Conservation (phyloP, 2,113 vertebrate species). For the Platichthys stellatus region DNA sequence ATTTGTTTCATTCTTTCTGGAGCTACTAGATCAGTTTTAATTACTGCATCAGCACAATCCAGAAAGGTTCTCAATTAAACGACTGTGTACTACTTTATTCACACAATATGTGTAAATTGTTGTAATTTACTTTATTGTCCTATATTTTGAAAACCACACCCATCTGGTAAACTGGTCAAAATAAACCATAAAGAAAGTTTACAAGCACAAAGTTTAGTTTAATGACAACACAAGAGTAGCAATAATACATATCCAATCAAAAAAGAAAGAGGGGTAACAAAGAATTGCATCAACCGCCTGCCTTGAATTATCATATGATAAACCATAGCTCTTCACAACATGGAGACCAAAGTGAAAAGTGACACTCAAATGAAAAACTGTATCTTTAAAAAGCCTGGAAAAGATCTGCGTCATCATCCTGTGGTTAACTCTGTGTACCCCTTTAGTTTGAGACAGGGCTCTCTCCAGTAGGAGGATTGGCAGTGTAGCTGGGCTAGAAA, state of each 20-base stretch:
- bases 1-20: slow-evolving; percentile 27
- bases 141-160: slow-evolving; percentile 3
- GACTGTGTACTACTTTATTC: slow-evolving; percentile 10
- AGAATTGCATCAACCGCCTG: slow-evolving; percentile 23
- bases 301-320: slow-evolving; percentile 47
- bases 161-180: slow-evolving; percentile 19
- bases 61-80: slow-evolving; percentile 16
- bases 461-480: slow-evolving; percentile 48
- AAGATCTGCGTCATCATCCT: slow-evolving; percentile 45
- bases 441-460: slow-evolving; percentile 26
- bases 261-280: slow-evolving; percentile 10
- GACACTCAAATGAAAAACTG: slow-evolving; percentile 31
- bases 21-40: slow-evolving; percentile 13
- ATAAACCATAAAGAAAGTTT: slow-evolving; percentile 32
- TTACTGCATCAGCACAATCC: slow-evolving; percentile 34
- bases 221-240: slow-evolving; percentile 17
- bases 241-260: slow-evolving; percentile 25
- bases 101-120: slow-evolving; percentile 18
- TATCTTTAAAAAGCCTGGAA: slow-evolving; percentile 47
- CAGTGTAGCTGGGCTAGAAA: slow-evolving; percentile 34
- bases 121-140: slow-evolving; percentile 4
- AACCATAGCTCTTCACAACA: slow-evolving; percentile 54
- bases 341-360: slow-evolving; percentile 41
- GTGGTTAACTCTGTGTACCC: slow-evolving; percentile 21
- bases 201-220: slow-evolving; percentile 40